Base-by-base conservation (phyloP, 2,113 vertebrate species). In the Sceloporus tristichus region DNA sequence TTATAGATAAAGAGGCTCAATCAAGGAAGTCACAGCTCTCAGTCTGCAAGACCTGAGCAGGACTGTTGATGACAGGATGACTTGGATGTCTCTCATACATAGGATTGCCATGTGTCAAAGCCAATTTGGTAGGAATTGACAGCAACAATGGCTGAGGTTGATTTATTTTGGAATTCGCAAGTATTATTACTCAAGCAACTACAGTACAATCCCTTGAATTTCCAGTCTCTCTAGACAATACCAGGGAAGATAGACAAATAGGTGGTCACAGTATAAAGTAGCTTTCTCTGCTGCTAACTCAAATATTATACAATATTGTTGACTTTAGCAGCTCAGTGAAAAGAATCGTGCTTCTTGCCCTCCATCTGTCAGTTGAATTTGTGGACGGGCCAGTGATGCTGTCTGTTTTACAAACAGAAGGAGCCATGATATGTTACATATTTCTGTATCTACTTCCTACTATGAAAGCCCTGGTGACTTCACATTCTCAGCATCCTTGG, bases 371-470 rank as follows among this genome's bases (percentile, higher is more conserved):
- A 70, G 84, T 4, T 70, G 6, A 18, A 71, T 83, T 66, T 19
- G 27, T n/a, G 27, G 25, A 23, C 14, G 11, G 9, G 27, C 56
- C 59, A 53, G 25, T 53, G 84, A 85, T 66, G 25, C 38, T 53
- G 27, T 59, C 38, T 42, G 25, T 0, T 89, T 82, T 73, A 40
- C 82, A 83, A 83, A 38, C 14, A 19, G 18, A 25, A 56, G 8
- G 5, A 3, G 38, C 76, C 53, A 86, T 62, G 56, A 91, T 88
- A 25, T 21, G 13, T 27, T 40, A 48, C 38, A 38, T 85, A 90
- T 38, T 74, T 56, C 70, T 86, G 56, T 2, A 75, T 73, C 21
- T 56, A 38, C 54, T 70, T 21, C 27, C n/a, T 7, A 0, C 40
- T 80, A 82, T 27, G 27, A 62, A 85, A 87, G 66, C 9, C 19